phyloP scores from a whole-genome alignment of 2,888 invertebrate genomes.

The Pomacea canaliculata region DNA sequence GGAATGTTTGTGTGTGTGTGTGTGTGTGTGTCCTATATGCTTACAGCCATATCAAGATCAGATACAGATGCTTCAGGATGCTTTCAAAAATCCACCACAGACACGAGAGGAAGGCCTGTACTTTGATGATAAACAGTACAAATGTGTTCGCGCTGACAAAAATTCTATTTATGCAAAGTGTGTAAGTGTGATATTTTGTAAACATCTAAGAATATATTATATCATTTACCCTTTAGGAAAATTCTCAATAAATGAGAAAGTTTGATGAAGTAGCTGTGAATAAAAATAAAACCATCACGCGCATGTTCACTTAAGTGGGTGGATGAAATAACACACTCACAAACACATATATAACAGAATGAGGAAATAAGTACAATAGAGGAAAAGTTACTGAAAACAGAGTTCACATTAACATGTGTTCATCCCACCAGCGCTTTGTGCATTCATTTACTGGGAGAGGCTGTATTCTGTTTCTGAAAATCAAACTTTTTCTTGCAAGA shows the following conservation, averaged over 20 bases:
- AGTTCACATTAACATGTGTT: no score
- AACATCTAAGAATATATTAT: background rate
- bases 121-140: conserved; percentile 65
- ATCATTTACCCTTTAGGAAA: background rate
- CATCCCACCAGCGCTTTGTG: no score
- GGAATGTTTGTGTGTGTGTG: no score
- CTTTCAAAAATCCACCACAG: conserved; percentile 65
- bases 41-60: conserved; percentile 65
- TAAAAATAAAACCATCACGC: background rate
- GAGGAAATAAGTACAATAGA: no score
- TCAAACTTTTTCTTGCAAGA: no score
- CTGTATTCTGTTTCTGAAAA: no score
- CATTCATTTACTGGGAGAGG: no score
- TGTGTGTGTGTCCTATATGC: no score
- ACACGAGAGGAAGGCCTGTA: conserved; percentile 67
- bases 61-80: conserved; percentile 62
- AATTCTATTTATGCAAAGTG: conserved; percentile 68
- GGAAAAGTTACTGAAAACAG: no score
- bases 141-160: conserved; percentile 67
- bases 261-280: background rate
- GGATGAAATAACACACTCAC: no score
- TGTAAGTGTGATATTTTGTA: conserved; percentile 50
- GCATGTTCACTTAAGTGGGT: no score
- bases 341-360: no score
- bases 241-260: background rate